phyloP scores from a whole-genome alignment of 1,140 invertebrate genomes.

The Aethina tumida region DNA sequence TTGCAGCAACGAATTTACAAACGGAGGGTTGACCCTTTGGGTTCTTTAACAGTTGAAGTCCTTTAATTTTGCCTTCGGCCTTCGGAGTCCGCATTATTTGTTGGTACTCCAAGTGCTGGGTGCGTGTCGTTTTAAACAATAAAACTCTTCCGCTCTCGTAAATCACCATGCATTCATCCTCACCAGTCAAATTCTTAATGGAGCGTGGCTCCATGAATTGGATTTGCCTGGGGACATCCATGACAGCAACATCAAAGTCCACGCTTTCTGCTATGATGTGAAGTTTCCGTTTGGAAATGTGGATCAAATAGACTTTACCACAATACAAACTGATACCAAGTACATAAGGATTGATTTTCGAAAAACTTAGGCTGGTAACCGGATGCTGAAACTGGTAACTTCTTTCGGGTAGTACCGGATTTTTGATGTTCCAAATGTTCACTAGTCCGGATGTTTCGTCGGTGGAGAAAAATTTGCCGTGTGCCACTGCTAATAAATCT shows the following conservation, averaged over 20 bases:
- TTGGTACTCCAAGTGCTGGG: no score
- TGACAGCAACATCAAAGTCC: constrained; percentile 39
- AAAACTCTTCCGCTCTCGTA: constrained; percentile 43
- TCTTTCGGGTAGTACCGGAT: constrained; percentile 69
- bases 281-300: constrained; percentile 45
- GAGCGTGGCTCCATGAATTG: constrained; percentile 46
- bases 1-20: no score
- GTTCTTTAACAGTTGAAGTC: no score
- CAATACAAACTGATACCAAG: constrained; percentile 69
- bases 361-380: constrained; percentile 64
- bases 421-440: constrained; percentile 73
- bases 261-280: constrained; percentile 39
- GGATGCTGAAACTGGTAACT: constrained; percentile 55
- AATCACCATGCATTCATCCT: constrained; percentile 10
- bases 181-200: constrained; percentile 32
- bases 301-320: constrained; percentile 61
- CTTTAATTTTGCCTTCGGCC: constrained; percentile 49
- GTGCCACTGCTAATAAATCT: constrained; percentile 57
- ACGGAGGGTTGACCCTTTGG: no score
- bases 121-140: no score
- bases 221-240: constrained; percentile 51
- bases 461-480: constrained; percentile 48
- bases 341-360: constrained; percentile 53
- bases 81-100: constrained; percentile 46
- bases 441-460: constrained; percentile 48